Base-by-base conservation (phyloP, 2,113 vertebrate species). In the Theristicus caerulescens region DNA sequence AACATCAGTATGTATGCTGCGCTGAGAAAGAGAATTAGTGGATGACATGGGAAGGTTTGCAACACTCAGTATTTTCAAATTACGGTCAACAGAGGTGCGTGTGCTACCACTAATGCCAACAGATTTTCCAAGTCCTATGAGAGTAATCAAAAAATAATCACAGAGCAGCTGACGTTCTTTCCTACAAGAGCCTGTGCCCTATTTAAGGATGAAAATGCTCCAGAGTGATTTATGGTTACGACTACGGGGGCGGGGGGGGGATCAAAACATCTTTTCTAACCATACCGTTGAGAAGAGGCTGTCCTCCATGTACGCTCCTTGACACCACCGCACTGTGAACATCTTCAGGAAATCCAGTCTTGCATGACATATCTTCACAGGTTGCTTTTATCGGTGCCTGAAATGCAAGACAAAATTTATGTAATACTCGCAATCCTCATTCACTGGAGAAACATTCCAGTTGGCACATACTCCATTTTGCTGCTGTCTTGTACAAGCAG, bases 271-370 rank as follows among this genome's bases (percentile, higher is more conserved):
- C 21, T 72, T 88, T 96, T 95, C 26, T 64, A 91, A 95, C 84
- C 96, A 93, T 98, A 99, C 99, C 99, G 12, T 98, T 99, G 94
- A 99, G 98, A 95, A 99, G 98, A 91, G 98, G 98, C 94, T 99
- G 99, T 97, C 99, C 99, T 98, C 99, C 98, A 40, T 97, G 98
- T 58, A 98, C 83, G 70, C 97, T 98, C 96, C 98, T 98, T 29
- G 99, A 98, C 96, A 99, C 97, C 85, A 98, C 98, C 27, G 98
- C 99, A 79, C 98, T 98, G 98, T 99, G 99, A 92, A 98, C 98
- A 90, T 99, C 99, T 98, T 99, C 99, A 96, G 99, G 98, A 98
- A 99, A 99, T 97, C 99, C 99, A 96, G 99, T 99, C 97, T 97
- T 99, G 98, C 99, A 99, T 97, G 98, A 98, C 84, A 97, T 95